Base-by-base conservation (phyloP, 1,140 invertebrate genomes). In the Drosophila azteca region DNA sequence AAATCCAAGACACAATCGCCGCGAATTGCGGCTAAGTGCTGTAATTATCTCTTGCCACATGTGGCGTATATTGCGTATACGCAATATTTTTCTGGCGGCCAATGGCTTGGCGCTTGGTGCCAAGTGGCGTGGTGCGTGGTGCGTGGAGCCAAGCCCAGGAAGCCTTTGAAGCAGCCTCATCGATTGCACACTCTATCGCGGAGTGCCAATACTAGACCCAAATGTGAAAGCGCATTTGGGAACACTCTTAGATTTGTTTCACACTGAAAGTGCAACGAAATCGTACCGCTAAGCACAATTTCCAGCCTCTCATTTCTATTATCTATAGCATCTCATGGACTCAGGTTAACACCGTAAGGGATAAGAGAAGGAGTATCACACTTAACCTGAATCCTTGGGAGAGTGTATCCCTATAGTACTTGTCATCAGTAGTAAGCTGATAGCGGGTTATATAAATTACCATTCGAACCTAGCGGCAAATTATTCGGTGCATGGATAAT, bases 401-500 rank as follows among this genome's bases (percentile, higher is more conserved):
- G 26, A 29, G 26, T 35, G 31, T 24, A 3, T 7, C 29, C 29
- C 29, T 7, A 8, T 8, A 31, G 3, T 31, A 31, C 2, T 8
- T 31, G 7, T 31, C 7, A 2, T 6, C 2, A n/a, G 5, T 26
- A 26, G 24, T 5, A 29, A 50, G 43, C 60, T 69, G 64, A 59
- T 70, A 59, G 49, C 57, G 72, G 66, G 52, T 76, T 74, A 70
- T 78, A 62, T 63, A 70, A 78, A 77, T 45, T 58, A 48, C 39
- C 49, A 41, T 44, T 35, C 49, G 54, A 64, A 64, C 70, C 62
- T 35, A 62, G 63, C 68, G 58, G 75, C 70, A 82, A 81, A 75
- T 75, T 65, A 66, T 48, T 67, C 41, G 50, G 61, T 57, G 79
- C 79, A 79, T 83, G 67, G 67, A 66, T 73, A 78, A 81, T 81